Evolutionary conservation across 1,140 invertebrate genomes (phyloP).

Genomic region (Physella acuta): DNA sequence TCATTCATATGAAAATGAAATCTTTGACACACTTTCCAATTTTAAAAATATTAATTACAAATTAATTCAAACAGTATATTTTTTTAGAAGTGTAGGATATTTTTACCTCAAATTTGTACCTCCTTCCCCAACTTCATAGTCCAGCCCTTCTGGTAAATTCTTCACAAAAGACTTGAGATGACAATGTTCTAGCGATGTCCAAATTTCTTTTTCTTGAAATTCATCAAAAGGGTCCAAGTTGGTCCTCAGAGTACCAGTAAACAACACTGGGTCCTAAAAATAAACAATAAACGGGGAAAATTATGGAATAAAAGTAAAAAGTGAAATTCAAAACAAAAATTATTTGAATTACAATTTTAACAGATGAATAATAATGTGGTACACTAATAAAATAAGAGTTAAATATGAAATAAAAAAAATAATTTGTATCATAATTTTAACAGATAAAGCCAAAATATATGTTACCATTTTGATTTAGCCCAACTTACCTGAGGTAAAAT

Average conservation of each 20-base stretch:
- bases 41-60: no score
- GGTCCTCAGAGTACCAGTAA: constrained; percentile 52
- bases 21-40: no score
- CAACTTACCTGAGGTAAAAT: constrained; percentile 29
- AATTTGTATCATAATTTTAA: background rate
- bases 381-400: no score
- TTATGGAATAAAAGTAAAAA: background rate
- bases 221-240: constrained; percentile 69
- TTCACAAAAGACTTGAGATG: constrained; percentile 44
- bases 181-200: constrained; percentile 33
- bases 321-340: background rate
- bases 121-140: constrained; percentile 38
- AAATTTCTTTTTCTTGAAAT: constrained; percentile 62
- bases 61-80: no score
- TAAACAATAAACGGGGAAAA: background rate
- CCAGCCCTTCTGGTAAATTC: constrained; percentile 22
- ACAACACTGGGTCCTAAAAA: constrained; percentile 58
- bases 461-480: background rate
- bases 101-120: constrained; percentile 53
- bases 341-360: background rate
- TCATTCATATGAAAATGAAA: constrained; percentile 54
- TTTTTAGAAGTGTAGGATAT: no score
- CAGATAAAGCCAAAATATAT: background rate
- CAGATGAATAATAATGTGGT: no score
- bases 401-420: no score